Conservation (phyloP, 2,888 invertebrate genomes). For the Arctia plantaginis region DNA sequence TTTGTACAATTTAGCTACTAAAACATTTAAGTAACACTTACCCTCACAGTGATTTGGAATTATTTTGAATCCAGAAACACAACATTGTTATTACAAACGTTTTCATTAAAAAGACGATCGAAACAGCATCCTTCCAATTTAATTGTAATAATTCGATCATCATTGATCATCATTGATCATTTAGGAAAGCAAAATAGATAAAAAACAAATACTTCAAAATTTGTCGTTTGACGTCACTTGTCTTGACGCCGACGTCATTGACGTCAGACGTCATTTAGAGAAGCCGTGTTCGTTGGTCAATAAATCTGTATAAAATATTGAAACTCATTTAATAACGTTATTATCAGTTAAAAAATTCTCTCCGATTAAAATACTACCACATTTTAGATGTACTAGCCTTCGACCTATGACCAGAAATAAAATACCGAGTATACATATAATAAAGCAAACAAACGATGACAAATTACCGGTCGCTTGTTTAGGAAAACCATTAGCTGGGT, state of each 20-base stretch:
- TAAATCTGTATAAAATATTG: neutral
- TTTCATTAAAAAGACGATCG: no score
- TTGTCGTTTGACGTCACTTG: no score
- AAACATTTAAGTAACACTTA: neutral
- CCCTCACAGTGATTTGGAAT: no score
- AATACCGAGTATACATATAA: conserved; percentile 7
- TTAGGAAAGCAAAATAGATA: no score
- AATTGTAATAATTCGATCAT: no score
- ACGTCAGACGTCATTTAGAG: no score
- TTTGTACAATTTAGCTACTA: neutral
- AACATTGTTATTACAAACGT: no score
- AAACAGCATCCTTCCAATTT: no score
- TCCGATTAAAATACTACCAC: neutral
- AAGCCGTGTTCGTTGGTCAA: neutral
- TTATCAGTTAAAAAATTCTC: neutral
- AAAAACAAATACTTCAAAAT: no score
- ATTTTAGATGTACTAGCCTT: neutral
- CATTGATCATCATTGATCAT: no score
- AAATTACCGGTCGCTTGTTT: conserved; percentile 21
- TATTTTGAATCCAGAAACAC: no score
- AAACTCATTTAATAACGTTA: neutral
- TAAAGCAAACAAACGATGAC: conserved; percentile 19
- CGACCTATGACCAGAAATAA: conserved; percentile 4
- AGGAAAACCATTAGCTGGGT: conserved; percentile 20
- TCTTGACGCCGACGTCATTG: no score